Evolutionary conservation across 2,888 invertebrate genomes (phyloP).

Genomic region (Phyllotreta striolata): DNA sequence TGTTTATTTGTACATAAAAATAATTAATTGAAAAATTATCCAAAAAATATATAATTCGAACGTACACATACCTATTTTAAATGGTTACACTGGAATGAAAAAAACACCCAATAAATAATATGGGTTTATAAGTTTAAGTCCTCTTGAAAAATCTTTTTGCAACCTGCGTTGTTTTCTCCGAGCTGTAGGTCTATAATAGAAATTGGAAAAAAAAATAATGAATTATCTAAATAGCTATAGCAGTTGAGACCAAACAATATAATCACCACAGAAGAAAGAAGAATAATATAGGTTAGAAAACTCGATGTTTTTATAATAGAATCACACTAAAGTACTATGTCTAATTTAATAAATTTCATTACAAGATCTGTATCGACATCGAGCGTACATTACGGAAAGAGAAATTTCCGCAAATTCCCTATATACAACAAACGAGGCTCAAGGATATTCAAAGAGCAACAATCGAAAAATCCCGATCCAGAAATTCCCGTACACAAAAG

Average conservation of each 20-base stretch:
- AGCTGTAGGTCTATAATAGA: slow-evolving; percentile 66
- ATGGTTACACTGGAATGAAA: no score
- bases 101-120: no score
- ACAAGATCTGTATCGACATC: slow-evolving; percentile 65
- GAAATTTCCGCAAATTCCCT: slow-evolving; percentile 84
- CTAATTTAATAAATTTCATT: slow-evolving; percentile 47
- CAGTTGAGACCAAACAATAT: no score
- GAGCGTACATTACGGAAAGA: slow-evolving; percentile 68
- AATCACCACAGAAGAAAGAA: not conserved
- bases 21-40: no score
- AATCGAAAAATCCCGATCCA: slow-evolving; percentile 66
- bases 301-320: not conserved
- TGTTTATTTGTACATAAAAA: no score
- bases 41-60: no score
- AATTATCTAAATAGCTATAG: not conserved
- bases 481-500: slow-evolving; percentile 74
- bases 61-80: no score
- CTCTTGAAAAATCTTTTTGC: slow-evolving; percentile 68
- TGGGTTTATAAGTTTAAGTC: slow-evolving; percentile 41
- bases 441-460: slow-evolving; percentile 69
- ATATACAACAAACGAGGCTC: slow-evolving; percentile 80
- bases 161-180: slow-evolving; percentile 63
- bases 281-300: no score
- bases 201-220: slow-evolving; percentile 6
- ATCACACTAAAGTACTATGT: not conserved